A percentile compares a stretch with the other conserved stretches of the same genome.
Evolutionary conservation across 1,140 invertebrate genomes (phyloP).

Genomic region (Nymphalis io): DNA sequence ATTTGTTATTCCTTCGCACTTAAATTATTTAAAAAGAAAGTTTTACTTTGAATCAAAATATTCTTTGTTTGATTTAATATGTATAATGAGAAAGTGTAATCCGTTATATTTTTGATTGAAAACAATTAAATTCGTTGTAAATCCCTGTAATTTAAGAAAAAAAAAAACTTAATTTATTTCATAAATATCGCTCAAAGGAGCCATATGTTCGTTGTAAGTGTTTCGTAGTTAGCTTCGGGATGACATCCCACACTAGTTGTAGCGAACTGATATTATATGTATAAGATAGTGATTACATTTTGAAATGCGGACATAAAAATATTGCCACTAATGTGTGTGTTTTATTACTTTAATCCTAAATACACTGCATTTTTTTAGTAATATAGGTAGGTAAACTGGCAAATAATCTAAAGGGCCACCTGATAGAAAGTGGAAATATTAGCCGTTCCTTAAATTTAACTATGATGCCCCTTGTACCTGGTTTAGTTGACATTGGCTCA

Average conservation of each 20-base stretch:
- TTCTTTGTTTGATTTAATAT: no score
- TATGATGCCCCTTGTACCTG: no score
- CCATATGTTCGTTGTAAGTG: constrained; percentile 45
- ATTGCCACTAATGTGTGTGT: constrained; percentile 51
- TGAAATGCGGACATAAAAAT: constrained; percentile 69
- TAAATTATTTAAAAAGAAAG: no score
- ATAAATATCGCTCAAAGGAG: constrained; percentile 50
- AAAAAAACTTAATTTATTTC: constrained; percentile 3
- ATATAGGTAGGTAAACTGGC: background rate
- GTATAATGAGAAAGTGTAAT: background rate
- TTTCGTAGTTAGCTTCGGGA: constrained; percentile 65
- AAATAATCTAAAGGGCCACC: no score
- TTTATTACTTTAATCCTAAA: background rate
- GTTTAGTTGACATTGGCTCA: no score
- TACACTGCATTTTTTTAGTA: no score
- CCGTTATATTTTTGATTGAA: background rate
- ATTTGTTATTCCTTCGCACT: no score
- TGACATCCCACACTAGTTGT: constrained; percentile 59
- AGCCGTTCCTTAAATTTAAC: no score
- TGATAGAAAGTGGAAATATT: no score
- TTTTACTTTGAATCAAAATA: no score
- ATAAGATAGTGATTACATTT: constrained; percentile 61
- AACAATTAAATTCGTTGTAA: background rate
- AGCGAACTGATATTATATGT: constrained; percentile 55
- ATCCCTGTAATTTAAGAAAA: background rate